phyloP scores from a whole-genome alignment of 2,888 invertebrate genomes.

The Cyaniris semiargus region DNA sequence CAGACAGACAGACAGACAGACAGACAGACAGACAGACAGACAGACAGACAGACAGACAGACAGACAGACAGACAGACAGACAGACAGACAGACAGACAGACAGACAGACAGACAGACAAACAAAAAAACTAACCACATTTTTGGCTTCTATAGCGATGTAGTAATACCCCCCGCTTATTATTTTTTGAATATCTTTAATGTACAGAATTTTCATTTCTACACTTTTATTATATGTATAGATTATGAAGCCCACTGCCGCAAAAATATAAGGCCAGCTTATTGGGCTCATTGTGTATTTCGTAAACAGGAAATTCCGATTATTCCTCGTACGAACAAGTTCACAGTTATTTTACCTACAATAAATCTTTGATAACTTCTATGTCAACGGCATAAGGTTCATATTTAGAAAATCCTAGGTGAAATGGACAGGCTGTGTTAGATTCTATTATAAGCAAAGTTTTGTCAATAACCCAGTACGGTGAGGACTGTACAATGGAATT shows the following conservation, averaged over 20 bases:
- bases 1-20: too few relatives aligned
- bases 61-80: too few relatives aligned
- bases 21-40: too few relatives aligned
- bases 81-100: too few relatives aligned
- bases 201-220: too few relatives aligned
- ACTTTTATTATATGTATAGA: too few relatives aligned
- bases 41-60: too few relatives aligned
- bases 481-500: background rate
- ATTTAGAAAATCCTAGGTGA: background rate
- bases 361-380: background rate
- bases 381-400: background rate
- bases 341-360: background rate
- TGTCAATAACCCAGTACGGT: background rate
- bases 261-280: background rate
- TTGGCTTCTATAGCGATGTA: too few relatives aligned
- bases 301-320: constrained; percentile 1
- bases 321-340: constrained; percentile 1
- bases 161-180: too few relatives aligned
- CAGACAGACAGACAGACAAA: too few relatives aligned
- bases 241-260: background rate
- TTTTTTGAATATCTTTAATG: too few relatives aligned
- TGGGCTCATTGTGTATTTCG: background rate
- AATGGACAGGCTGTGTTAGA: background rate
- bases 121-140: too few relatives aligned
- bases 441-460: constrained; percentile 10